Conservation (phyloP, 2,113 vertebrate species). For the Ctenomys sociabilis region DNA sequence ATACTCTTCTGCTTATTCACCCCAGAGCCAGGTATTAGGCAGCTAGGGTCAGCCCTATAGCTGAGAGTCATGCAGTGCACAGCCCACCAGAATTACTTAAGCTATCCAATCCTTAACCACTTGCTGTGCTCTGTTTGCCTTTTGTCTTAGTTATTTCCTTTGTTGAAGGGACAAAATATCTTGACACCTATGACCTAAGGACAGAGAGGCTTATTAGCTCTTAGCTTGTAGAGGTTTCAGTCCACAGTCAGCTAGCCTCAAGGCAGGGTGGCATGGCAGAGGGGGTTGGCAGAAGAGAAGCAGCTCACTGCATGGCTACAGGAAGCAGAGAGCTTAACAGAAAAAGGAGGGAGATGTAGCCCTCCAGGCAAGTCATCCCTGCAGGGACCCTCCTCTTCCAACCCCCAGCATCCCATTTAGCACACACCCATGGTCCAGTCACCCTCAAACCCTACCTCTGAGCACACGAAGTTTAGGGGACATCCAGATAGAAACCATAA, state of each 20-base stretch:
- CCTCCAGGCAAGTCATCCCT: background rate
- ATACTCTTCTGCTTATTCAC: too few relatives aligned
- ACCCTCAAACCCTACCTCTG: background rate
- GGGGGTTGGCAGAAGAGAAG: background rate
- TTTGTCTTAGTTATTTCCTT: background rate
- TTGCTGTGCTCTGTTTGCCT: background rate
- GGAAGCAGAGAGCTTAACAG: background rate
- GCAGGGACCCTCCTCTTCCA: background rate
- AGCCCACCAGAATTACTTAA: background rate
- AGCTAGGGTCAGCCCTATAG: background rate
- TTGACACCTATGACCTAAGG: background rate
- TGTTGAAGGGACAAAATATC: background rate
- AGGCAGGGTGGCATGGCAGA: background rate
- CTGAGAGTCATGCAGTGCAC: background rate
- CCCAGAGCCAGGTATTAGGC: background rate
- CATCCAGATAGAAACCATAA: background rate
- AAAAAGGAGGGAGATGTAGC: background rate
- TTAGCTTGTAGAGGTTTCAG: background rate
- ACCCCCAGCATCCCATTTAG: background rate
- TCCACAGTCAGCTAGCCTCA: background rate
- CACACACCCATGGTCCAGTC: background rate
- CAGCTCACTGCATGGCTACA: background rate
- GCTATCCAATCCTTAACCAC: background rate
- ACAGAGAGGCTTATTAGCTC: background rate
- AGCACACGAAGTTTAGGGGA: background rate